These are phyloP conservation scores for Bubo blakistoni DNA, from an alignment of 2,113 vertebrate species.

Conservation along the genomic window DNA sequence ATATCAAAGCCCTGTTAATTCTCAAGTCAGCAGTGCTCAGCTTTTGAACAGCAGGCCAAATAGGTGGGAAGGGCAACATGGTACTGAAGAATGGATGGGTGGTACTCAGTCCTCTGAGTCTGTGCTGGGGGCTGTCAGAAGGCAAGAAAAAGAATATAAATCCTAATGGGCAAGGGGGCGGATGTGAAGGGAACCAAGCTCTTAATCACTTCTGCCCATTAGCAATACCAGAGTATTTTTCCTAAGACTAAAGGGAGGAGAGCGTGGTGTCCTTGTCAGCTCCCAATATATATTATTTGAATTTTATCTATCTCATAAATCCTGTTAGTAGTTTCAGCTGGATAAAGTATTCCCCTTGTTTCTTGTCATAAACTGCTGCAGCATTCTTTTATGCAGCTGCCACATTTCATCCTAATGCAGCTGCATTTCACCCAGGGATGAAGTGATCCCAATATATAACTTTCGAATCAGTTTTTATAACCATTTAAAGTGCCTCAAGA, in stretches of 20 bases:
- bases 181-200: not conserved
- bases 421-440: slow-evolving; percentile 40
- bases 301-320: slow-evolving; percentile 54
- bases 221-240: not conserved
- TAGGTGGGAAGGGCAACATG: not conserved
- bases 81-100: not conserved
- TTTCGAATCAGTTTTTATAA: slow-evolving; percentile 47
- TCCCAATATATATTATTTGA: not conserved
- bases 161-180: not conserved
- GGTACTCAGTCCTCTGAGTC: not conserved
- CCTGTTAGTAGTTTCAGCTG: slow-evolving; percentile 10
- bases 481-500: not conserved
- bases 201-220: slow-evolving; percentile 27
- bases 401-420: slow-evolving; percentile 51
- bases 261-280: slow-evolving; percentile 31
- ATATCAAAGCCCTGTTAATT: not conserved
- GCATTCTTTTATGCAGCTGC: slow-evolving; percentile 27
- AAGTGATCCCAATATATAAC: slow-evolving; percentile 42
- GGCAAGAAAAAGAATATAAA: slow-evolving; percentile 8
- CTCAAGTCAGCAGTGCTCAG: not conserved
- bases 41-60: not conserved
- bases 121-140: not conserved
- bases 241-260: not conserved
- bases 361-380: slow-evolving; percentile 50
- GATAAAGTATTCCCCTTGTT: slow-evolving; percentile 42